Evolutionary conservation across 1,140 invertebrate genomes (phyloP).

Genomic region (Ruditapes philippinarum): DNA sequence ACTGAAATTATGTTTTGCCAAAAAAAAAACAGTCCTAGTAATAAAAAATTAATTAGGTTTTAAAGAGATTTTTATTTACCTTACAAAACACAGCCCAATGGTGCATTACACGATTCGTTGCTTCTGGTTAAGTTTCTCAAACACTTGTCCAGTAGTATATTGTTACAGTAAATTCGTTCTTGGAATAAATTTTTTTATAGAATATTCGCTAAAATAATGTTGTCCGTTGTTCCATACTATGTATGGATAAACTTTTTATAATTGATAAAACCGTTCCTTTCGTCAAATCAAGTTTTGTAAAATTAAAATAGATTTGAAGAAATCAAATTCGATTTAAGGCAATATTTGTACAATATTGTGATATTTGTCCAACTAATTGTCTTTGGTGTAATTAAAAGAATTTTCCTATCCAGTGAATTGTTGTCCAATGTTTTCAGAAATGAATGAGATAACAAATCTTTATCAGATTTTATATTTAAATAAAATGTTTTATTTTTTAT

Average conservation of each 20-base stretch:
- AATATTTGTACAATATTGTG: background rate
- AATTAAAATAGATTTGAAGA: background rate
- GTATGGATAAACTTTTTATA: background rate
- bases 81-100: background rate
- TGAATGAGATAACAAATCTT: no score
- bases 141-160: background rate
- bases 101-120: background rate
- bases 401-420: no score
- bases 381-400: background rate
- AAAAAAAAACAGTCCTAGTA: no score
- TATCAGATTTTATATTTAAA: no score
- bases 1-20: no score
- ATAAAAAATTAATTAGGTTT: no score
- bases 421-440: no score
- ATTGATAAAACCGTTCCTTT: background rate
- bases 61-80: conserved; percentile 1
- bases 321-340: background rate
- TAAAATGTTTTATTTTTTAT: no score
- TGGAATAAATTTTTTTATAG: background rate
- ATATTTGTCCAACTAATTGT: background rate
- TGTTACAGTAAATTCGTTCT: background rate
- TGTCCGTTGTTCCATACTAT: background rate
- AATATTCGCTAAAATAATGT: background rate
- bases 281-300: background rate
- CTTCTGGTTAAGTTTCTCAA: background rate